Percentiles rank a stretch among this genome's conserved stretches.
Conservation (phyloP, 2,888 invertebrate species). For the Chrysolina americana region DNA sequence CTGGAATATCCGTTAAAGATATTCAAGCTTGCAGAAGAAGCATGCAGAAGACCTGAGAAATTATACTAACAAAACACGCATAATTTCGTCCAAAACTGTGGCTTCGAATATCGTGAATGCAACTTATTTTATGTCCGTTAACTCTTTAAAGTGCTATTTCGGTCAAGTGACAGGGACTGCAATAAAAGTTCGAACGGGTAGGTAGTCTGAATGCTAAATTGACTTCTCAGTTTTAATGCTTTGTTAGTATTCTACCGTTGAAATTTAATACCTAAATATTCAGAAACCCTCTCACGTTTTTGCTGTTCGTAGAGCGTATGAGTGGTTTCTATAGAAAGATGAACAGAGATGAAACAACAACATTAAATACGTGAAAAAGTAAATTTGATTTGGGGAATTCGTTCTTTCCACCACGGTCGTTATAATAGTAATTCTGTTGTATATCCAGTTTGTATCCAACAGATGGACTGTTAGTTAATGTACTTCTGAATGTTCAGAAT, state of each 20-base stretch:
- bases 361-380: conserved; percentile 12
- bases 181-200: conserved; percentile 15
- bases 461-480: too few species aligned
- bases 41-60: too few species aligned
- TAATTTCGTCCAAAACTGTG: too few species aligned
- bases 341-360: conserved; percentile 19
- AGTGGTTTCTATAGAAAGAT: conserved; percentile 6
- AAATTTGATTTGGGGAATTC: conserved; percentile 2
- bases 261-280: conserved; percentile 15
- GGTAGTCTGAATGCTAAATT: conserved; percentile 6
- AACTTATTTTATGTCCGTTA: conserved; percentile 7
- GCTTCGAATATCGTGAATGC: not conserved
- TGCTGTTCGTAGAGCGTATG: conserved; percentile 6
- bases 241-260: conserved; percentile 16
- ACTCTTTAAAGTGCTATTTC: conserved; percentile 8
- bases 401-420: conserved; percentile 32
- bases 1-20: too few species aligned
- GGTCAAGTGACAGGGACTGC: conserved; percentile 6
- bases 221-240: not conserved
- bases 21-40: too few species aligned
- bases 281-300: conserved; percentile 17
- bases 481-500: too few species aligned
- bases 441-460: too few species aligned
- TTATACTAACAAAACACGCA: too few species aligned
- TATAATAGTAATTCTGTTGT: not conserved